Percentiles rank a stretch among this genome's conserved stretches.
Conservation (phyloP, 2,888 invertebrate genomes). For the Meiosimyza decipiens region DNA sequence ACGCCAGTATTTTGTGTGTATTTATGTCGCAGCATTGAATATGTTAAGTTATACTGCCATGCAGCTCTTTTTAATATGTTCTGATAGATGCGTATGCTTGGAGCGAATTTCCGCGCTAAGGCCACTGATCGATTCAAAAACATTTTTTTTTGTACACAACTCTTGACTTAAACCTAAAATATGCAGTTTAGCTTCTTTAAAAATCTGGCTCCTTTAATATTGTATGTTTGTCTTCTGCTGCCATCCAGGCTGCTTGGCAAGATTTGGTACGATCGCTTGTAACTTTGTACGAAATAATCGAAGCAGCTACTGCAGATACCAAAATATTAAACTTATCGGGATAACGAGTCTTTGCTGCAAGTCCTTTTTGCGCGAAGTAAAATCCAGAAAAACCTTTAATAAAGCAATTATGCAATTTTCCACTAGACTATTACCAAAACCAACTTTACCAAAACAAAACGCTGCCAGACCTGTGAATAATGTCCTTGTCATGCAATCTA, state of each 20-base stretch:
- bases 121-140: neutral
- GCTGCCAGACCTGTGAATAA: constrained; percentile 67
- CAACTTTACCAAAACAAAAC: constrained; percentile 64
- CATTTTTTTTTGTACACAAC: too few relatives aligned
- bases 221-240: constrained; percentile 66
- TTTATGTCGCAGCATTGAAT: constrained; percentile 52
- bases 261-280: constrained; percentile 63
- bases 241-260: constrained; percentile 69
- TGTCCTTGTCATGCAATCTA: constrained; percentile 68
- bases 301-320: constrained; percentile 60
- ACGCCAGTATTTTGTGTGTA: constrained; percentile 62
- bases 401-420: constrained; percentile 30
- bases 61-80: neutral
- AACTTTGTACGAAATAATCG: constrained; percentile 62
- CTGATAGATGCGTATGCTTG: neutral
- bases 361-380: constrained; percentile 65
- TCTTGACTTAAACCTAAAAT: neutral
- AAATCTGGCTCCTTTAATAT: constrained; percentile 62
- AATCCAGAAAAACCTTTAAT: constrained; percentile 65
- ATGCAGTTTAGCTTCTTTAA: constrained; percentile 40
- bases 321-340: constrained; percentile 62
- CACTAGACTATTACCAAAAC: neutral
- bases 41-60: too few relatives aligned
- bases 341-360: constrained; percentile 62
- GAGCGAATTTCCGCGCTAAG: neutral